phyloP scores from a whole-genome alignment of 2,888 invertebrate genomes.

The Andrena haemorrhoa region DNA sequence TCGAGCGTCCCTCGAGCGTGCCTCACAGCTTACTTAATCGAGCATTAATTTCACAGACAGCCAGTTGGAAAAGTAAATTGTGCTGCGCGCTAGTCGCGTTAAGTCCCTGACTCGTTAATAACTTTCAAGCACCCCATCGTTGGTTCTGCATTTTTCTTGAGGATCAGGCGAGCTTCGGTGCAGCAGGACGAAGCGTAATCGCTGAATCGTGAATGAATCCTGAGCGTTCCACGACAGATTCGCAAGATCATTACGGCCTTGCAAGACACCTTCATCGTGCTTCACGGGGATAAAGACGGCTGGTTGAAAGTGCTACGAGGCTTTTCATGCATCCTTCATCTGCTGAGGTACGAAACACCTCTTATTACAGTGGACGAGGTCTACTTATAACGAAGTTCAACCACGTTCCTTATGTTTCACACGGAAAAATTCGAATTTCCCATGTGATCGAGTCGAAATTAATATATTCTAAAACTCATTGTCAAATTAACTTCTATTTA shows the following conservation, averaged over 20 bases:
- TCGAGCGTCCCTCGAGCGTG: background rate
- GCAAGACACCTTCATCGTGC: slow-evolving; percentile 57
- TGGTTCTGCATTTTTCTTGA: slow-evolving; percentile 39
- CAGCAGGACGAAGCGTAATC: slow-evolving; percentile 37
- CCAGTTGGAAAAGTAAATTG: slow-evolving; percentile 30
- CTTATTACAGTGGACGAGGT: slow-evolving; percentile 63
- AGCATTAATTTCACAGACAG: slow-evolving; percentile 21
- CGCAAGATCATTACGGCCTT: slow-evolving; percentile 55
- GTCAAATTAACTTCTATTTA: too few relatives aligned
- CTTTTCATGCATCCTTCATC: slow-evolving; percentile 41
- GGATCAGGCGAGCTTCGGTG: background rate
- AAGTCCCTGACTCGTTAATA: slow-evolving; percentile 37
- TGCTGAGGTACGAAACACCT: slow-evolving; percentile 56
- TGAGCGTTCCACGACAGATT: slow-evolving; percentile 46
- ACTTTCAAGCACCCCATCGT: slow-evolving; percentile 32
- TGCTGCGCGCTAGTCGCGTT: slow-evolving; percentile 32
- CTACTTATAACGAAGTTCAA: slow-evolving; percentile 17
- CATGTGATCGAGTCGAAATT: too few relatives aligned
- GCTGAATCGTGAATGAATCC: slow-evolving; percentile 56
- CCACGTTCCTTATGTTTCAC: background rate
- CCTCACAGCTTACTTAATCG: slow-evolving; percentile 1
- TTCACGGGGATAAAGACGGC: slow-evolving; percentile 34
- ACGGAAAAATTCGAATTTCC: background rate
- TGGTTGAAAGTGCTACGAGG: slow-evolving; percentile 36
- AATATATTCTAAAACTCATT: too few relatives aligned